These are phyloP conservation scores for Strix uralensis DNA, from an alignment of 2,113 vertebrate species.

Conservation along the genomic window DNA sequence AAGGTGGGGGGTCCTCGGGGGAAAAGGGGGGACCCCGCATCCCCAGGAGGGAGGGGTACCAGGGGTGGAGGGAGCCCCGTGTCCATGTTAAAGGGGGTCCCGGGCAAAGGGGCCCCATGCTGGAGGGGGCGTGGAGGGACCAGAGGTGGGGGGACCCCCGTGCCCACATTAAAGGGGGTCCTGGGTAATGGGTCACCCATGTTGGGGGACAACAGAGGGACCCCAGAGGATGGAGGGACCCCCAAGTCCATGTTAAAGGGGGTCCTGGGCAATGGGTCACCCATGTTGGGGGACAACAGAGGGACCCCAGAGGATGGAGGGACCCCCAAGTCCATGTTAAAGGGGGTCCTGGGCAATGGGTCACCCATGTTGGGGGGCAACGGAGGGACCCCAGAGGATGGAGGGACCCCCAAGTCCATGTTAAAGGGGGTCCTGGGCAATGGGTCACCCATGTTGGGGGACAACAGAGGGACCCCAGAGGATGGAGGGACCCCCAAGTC, in stretches of 20 bases:
- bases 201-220: no score
- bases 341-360: background rate
- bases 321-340: background rate
- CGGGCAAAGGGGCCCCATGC: no score
- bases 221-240: background rate
- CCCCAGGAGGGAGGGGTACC: background rate
- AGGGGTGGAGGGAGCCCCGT: background rate
- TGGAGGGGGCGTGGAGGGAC: background rate
- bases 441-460: background rate
- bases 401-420: background rate
- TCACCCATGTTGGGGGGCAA: background rate
- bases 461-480: no score
- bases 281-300: background rate
- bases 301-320: background rate
- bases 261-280: background rate
- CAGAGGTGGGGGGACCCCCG: background rate
- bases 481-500: background rate
- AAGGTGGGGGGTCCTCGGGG: conserved; percentile 50
- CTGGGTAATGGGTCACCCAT: no score
- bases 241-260: accelerated
- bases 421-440: no score
- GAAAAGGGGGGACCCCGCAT: background rate
- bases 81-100: background rate
- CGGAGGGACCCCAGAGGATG: no score
- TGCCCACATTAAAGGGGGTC: no score